A percentile compares a stretch with the other conserved stretches of the same genome.
Evolutionary conservation across 2,888 invertebrate species (phyloP).

Genomic region (Erebia epiphron): DNA sequence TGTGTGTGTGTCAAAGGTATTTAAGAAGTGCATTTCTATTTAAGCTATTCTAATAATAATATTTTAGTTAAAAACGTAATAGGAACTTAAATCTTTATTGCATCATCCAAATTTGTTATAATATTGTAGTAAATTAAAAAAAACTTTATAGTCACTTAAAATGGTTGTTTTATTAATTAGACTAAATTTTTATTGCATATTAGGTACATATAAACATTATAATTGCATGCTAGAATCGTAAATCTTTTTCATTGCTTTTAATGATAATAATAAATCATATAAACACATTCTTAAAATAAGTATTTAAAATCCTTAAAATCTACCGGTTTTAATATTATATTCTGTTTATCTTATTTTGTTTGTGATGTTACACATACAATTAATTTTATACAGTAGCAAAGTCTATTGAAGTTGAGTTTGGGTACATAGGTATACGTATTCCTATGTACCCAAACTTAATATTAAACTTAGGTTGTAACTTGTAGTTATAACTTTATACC

Average conservation of each 20-base stretch:
- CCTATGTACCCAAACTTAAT: no score
- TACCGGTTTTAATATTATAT: neutral
- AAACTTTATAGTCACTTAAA: conserved; percentile 13
- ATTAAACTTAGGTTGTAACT: no score
- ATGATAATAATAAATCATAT: neutral
- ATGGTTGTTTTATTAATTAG: conserved; percentile 33
- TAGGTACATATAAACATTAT: conserved; percentile 4
- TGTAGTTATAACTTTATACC: no score
- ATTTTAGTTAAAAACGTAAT: no score
- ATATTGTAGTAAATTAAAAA: neutral
- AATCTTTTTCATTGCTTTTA: conserved; percentile 15
- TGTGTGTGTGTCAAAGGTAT: neutral
- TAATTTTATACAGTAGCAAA: neutral
- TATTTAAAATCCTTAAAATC: no score
- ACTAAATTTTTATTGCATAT: conserved; percentile 23
- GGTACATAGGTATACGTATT: no score
- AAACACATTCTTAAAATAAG: conserved; percentile 2
- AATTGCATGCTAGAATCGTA: conserved; percentile 10
- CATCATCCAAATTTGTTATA: neutral
- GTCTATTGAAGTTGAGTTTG: no score
- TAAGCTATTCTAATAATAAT: no score
- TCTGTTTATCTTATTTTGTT: neutral
- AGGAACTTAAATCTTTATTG: neutral
- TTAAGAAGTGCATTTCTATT: neutral
- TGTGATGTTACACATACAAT: neutral